phyloP scores from a whole-genome alignment of 2,797 vertebrate genomes.

The Syncerus caffer region DNA sequence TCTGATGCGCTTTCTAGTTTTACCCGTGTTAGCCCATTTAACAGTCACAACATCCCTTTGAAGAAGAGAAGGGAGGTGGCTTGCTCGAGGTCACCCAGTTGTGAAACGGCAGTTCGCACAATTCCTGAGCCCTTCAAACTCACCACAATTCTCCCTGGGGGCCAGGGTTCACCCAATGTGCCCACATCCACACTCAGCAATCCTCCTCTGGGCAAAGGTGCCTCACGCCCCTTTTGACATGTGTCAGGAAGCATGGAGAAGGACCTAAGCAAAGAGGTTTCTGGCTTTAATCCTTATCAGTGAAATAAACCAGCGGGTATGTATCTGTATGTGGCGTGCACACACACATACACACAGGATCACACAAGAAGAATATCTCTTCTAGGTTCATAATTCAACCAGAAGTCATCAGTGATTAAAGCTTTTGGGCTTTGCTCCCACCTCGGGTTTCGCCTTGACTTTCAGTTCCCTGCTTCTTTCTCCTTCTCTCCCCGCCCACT shows the following conservation, averaged over 20 bases:
- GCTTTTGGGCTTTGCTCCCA: slow-evolving; percentile 28
- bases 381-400: neutral
- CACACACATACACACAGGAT: neutral
- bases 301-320: neutral
- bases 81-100: neutral
- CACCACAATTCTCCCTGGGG: neutral
- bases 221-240: neutral
- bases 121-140: neutral
- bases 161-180: neutral
- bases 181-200: neutral
- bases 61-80: neutral
- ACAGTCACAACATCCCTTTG: neutral
- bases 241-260: neutral
- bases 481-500: slow-evolving; percentile 62
- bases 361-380: neutral
- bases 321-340: neutral
- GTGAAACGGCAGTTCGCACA: neutral
- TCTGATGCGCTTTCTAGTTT: neutral
- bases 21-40: too few relatives aligned
- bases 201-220: neutral
- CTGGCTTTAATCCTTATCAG: neutral
- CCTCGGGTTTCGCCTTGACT: slow-evolving; percentile 64
- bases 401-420: slow-evolving; percentile 20
- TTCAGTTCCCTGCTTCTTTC: slow-evolving; percentile 39
- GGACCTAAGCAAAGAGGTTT: neutral